Conservation (phyloP, 2,797 vertebrate genomes). For the Chloroceryle inda region DNA sequence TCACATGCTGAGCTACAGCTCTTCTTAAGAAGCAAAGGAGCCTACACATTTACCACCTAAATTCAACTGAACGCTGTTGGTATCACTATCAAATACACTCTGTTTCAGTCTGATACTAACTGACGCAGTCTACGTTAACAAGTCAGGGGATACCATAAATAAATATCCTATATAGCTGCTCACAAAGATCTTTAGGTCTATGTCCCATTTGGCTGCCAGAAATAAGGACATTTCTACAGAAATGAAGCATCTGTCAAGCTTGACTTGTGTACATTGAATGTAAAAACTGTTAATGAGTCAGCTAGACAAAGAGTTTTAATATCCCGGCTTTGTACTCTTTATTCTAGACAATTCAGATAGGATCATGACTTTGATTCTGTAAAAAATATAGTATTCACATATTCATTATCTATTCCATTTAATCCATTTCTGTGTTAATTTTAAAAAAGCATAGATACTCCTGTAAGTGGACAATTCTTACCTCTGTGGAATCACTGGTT, state of each 20-base stretch:
- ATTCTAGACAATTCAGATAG: not conserved
- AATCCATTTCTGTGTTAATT: not conserved
- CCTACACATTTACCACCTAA: not conserved
- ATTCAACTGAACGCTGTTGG: not conserved
- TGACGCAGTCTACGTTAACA: not conserved
- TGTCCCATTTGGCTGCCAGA: slow-evolving; percentile 46
- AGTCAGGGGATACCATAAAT: not conserved
- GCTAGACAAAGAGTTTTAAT: slow-evolving; percentile 8
- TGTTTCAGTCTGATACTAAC: not conserved
- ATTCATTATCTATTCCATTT: not conserved
- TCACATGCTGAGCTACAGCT: not conserved
- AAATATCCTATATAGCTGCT: not conserved
- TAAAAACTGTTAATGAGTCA: slow-evolving; percentile 23
- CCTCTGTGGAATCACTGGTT: not conserved
- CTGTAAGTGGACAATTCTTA: not conserved
- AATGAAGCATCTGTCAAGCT: slow-evolving; percentile 49
- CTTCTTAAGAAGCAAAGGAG: not conserved
- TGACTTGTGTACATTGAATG: slow-evolving; percentile 14
- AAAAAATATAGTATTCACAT: not conserved
- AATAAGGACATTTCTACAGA: slow-evolving; percentile 50
- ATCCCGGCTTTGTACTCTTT: not conserved
- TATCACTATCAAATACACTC: slow-evolving; percentile 13
- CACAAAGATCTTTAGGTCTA: not conserved
- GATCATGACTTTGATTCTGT: not conserved
- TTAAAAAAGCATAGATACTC: not conserved